Conservation (phyloP, 2,888 invertebrate genomes). For the Auanema freiburgensis region DNA sequence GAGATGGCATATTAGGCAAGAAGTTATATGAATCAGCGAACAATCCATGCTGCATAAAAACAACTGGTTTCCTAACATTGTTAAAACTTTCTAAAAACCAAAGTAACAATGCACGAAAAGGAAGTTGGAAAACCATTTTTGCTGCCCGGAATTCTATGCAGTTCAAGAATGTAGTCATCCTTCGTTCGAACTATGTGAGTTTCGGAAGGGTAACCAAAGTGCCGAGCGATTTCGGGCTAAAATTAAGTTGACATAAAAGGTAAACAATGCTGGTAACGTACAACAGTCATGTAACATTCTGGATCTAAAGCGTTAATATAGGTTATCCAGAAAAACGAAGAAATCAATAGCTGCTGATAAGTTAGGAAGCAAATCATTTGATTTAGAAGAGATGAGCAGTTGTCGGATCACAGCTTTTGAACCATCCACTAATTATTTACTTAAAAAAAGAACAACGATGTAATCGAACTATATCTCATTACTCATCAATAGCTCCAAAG, state of each 20-base stretch:
- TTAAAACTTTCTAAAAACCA: not conserved
- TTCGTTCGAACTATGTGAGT: constrained; percentile 65
- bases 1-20: constrained; percentile 47
- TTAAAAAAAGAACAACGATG: too few species aligned
- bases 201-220: constrained; percentile 68
- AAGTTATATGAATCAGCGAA: constrained; percentile 54
- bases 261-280: constrained; percentile 7
- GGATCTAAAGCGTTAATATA: constrained; percentile 18
- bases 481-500: too few species aligned
- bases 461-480: too few species aligned
- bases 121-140: constrained; percentile 14
- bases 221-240: constrained; percentile 64
- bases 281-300: constrained; percentile 23
- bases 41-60: constrained; percentile 61
- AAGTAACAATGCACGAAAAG: not conserved
- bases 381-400: too few species aligned
- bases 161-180: constrained; percentile 69
- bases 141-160: constrained; percentile 69
- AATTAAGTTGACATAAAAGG: constrained; percentile 7
- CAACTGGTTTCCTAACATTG: constrained; percentile 21
- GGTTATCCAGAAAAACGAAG: not conserved
- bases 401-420: too few species aligned
- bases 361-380: too few species aligned
- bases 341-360: too few species aligned
- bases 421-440: too few species aligned